A percentile compares a stretch with the other conserved stretches of the same genome.
Evolutionary conservation across 2,888 invertebrate genomes (phyloP).

Genomic region (Ectropis crepuscularia): DNA sequence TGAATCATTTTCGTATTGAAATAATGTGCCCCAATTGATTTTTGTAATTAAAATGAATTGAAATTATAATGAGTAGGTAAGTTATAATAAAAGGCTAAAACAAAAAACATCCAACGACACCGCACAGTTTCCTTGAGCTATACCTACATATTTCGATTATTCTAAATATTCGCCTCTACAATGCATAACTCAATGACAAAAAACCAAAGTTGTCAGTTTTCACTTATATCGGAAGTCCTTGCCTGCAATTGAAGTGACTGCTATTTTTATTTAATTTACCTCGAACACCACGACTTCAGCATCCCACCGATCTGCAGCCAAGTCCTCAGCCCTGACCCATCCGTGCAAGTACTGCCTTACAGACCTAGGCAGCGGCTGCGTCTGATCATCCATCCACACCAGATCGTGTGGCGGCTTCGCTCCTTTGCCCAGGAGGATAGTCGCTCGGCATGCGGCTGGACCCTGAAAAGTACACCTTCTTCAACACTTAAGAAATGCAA

Average conservation of each 20-base stretch:
- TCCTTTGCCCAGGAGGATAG: constrained; percentile 44
- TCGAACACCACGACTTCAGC: constrained; percentile 69
- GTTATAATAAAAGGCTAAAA: too few relatives aligned
- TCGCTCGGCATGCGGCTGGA: constrained; percentile 57
- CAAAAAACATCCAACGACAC: too few relatives aligned
- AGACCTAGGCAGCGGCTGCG: constrained; percentile 72
- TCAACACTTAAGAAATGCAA: neutral
- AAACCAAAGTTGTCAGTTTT: too few relatives aligned
- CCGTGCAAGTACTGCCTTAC: constrained; percentile 66
- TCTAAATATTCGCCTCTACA: too few relatives aligned
- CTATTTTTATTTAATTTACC: constrained; percentile 44
- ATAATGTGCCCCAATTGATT: too few relatives aligned
- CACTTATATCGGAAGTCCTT: too few relatives aligned
- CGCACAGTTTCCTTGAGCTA: too few relatives aligned
- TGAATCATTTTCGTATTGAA: too few relatives aligned
- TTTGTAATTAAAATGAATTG: too few relatives aligned
- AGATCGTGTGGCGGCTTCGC: constrained; percentile 53
- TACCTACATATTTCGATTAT: too few relatives aligned
- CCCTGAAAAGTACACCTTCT: constrained; percentile 48
- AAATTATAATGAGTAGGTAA: too few relatives aligned
- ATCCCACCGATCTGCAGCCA: constrained; percentile 67
- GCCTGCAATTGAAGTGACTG: neutral
- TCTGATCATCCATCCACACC: constrained; percentile 71
- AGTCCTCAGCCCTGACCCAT: constrained; percentile 71
- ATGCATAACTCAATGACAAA: too few relatives aligned